Conservation (phyloP, 64 coral and sea anemone species). For the Pocillopora damicornis region DNA sequence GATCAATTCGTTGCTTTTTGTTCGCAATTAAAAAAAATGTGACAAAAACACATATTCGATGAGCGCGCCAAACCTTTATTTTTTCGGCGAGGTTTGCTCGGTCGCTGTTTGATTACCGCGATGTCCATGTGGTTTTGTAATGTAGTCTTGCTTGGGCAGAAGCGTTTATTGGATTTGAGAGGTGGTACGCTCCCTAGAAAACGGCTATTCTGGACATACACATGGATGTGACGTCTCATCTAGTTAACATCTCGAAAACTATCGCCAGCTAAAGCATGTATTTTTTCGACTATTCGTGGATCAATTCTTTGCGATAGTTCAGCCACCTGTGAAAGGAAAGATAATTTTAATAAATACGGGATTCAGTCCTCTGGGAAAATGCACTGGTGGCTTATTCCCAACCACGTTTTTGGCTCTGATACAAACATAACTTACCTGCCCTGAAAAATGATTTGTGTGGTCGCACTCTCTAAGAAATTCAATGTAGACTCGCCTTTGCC, state of each 20-base stretch:
- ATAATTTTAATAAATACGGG: neutral
- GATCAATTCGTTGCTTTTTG: neutral
- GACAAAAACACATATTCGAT: neutral
- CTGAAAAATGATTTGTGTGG: neutral
- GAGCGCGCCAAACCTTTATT: slow-evolving; percentile 27
- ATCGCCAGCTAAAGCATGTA: neutral
- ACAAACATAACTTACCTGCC: neutral
- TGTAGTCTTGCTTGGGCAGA: slow-evolving; percentile 2
- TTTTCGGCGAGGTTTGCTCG: slow-evolving; percentile 44
- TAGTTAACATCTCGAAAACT: slow-evolving; percentile 14
- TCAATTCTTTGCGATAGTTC: neutral
- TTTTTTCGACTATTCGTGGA: neutral
- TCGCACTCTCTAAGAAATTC: neutral
- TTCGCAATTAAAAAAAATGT: neutral
- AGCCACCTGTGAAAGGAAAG: neutral
- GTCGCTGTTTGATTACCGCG: slow-evolving; percentile 34
- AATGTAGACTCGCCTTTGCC: neutral
- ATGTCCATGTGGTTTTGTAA: slow-evolving; percentile 30
- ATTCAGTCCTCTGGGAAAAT: neutral
- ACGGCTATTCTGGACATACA: neutral
- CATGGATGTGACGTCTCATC: slow-evolving; percentile 1
- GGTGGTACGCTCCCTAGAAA: slow-evolving; percentile 7
- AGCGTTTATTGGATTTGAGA: neutral
- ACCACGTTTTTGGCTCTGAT: neutral
- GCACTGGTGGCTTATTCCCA: neutral